Conservation (phyloP, 2,888 invertebrate species). For the Sylvicola cinctus region DNA sequence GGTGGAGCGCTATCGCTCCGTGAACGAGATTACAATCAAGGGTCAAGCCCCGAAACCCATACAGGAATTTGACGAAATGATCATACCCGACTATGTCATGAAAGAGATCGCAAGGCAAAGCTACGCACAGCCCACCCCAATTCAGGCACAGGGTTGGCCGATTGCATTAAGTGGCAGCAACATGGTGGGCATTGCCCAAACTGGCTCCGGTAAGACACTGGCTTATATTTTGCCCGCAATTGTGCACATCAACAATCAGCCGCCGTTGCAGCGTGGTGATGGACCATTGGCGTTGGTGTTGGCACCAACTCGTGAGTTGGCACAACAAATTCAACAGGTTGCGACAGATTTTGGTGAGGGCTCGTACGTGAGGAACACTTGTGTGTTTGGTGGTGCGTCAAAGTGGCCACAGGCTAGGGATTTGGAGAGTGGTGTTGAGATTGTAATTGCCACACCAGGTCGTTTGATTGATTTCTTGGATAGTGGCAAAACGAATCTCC, state of each 20-base stretch:
- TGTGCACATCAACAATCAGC: constrained; percentile 69
- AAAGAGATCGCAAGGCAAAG: constrained; percentile 39
- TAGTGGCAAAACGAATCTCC: constrained; percentile 63
- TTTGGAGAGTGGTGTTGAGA: constrained; percentile 58
- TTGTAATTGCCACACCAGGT: constrained; percentile 79
- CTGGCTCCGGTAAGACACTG: too few species aligned
- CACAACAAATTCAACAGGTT: constrained; percentile 66
- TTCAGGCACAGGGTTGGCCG: constrained; percentile 79
- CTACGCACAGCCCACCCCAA: constrained; percentile 56
- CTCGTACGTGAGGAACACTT: constrained; percentile 59
- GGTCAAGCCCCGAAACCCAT: constrained; percentile 58
- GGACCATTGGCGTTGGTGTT: constrained; percentile 66
- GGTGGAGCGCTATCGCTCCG: constrained; percentile 41
- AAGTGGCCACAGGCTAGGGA: constrained; percentile 54
- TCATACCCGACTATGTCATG: constrained; percentile 55
- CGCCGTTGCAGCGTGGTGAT: constrained; percentile 50
- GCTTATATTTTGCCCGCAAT: constrained; percentile 66
- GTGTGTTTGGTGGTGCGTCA: constrained; percentile 81
- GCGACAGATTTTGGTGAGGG: constrained; percentile 59
- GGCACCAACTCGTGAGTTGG: constrained; percentile 59
- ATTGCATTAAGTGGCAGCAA: too few species aligned
- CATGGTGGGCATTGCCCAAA: too few species aligned
- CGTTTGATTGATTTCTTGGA: constrained; percentile 75
- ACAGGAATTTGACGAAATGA: constrained; percentile 56
- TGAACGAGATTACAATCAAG: constrained; percentile 52